Base-by-base conservation (phyloP, 2,797 vertebrate species). In the Squalus acanthias region DNA sequence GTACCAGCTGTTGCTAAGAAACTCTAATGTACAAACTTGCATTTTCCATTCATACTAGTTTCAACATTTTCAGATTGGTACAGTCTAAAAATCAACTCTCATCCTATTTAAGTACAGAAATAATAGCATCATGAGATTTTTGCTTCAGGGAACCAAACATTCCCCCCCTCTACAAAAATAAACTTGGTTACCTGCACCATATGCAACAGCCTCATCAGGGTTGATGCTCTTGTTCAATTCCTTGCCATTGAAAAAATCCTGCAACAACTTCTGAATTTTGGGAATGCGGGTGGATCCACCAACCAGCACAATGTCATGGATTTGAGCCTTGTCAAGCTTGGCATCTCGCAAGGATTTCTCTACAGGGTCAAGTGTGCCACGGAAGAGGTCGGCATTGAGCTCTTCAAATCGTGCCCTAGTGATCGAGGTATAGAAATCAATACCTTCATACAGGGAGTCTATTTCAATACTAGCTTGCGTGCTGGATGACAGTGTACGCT, bases 141-240 rank as follows among this genome's bases (percentile, higher is more conserved):
- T 87, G 82, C 20, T 53, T 60, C 7, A 10, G 24, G 10, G 29
- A 46, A 13, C 0, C 17, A 46, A 65, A n/a, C 2, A 33, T 46
- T 39, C 7, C 29, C 60, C 2, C 6, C 24, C 22, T 24, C 39
- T 33, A 0, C 0, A 0, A n/a, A 85, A 67, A 92, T 92, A 60
- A 0, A 39, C 3, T 53, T 17, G 39, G 70, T 94, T 96, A 98
- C 98, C 98, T 96, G 98, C 98, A n/a, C 98, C 98, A 0, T 99
- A 99, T 39, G 98, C 98, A 69, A 99, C 98, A 0, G 98, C 98
- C 96, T 99, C 98, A 89, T 99, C 98, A 0, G 98, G 98, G 96
- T 99, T 99, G 97, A 99, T 99, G 97, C 98, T 99, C 96, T 99
- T 99, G 97, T 99, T 99, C 39, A 99, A 98, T 57, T 99, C 98